These are phyloP conservation scores for Styela plicata DNA, from an alignment of 23 tunicate genomes.

Conservation along the genomic window DNA sequence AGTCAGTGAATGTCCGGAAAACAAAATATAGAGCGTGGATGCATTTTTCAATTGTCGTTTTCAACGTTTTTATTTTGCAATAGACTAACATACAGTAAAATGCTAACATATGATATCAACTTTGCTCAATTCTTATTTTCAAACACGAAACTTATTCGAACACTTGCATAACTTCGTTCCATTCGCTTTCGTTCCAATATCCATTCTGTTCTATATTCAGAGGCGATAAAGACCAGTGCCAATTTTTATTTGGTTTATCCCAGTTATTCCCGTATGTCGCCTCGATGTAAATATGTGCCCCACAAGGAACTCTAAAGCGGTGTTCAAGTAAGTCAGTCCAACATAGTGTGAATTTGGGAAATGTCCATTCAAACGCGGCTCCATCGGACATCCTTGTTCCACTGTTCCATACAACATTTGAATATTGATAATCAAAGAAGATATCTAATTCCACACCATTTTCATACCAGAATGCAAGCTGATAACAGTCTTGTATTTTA, in stretches of 20 bases:
- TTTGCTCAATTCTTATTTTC: neutral
- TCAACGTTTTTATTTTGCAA: too few species aligned
- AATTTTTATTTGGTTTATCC: conserved; percentile 45
- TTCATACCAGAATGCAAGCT: conserved; percentile 39
- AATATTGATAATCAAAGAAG: conserved; percentile 54
- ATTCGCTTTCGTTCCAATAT: conserved; percentile 42
- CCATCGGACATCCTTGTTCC: conserved; percentile 64
- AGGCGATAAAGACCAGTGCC: conserved; percentile 67
- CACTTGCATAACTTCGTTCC: conserved; percentile 50
- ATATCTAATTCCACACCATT: conserved; percentile 52
- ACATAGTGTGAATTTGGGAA: conserved; percentile 49
- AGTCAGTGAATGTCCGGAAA: too few species aligned
- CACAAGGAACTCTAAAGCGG: conserved; percentile 67
- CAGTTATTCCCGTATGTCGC: conserved; percentile 66
- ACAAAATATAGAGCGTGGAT: too few species aligned
- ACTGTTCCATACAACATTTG: conserved; percentile 54
- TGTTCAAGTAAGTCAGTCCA: conserved; percentile 70
- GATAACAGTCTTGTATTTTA: conserved; percentile 50
- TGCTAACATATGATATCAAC: too few species aligned
- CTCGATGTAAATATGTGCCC: conserved; percentile 44
- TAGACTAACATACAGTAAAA: too few species aligned
- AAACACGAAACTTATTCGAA: conserved; percentile 32
- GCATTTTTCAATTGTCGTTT: too few species aligned
- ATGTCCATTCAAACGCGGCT: conserved; percentile 47
- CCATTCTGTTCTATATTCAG: conserved; percentile 73